Base-by-base conservation (phyloP, 1,140 invertebrate genomes). In the Drosophila ironensis region DNA sequence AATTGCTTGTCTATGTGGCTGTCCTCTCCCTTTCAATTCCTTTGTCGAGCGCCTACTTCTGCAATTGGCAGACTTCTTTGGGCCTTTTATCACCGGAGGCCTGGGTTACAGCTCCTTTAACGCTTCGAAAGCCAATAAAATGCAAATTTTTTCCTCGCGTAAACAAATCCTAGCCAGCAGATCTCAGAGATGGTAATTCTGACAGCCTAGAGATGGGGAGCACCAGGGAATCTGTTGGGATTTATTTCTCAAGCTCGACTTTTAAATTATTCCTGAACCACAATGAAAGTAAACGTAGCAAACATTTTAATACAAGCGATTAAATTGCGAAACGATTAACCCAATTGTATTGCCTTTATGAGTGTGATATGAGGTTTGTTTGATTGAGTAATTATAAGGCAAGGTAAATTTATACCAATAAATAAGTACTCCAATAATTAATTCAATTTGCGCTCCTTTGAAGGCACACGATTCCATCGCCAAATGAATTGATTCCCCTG, bases 61-160 rank as follows among this genome's bases (percentile, higher is more conserved):
- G 51, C 40, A 19, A 30, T 33, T 45, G 16, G 27, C 51, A 33
- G 40, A 20, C 25, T 42, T 9, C 24, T 11, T 17, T 61, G 47
- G 45, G 67, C 56, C 41, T 44, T 72, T 37, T 19, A 28, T 38
- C 40, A 11, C n/a, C 2, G 57, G 11, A 40, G 57, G 24, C 27
- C 37, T 37, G 19, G 38, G 28, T 33, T 61, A 56, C 48, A 59
- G 64, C 6, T 46, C 27, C 59, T 64, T 42, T 35, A 54, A 53
- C 44, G 33, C 30, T 51, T 41, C 11, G 38, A 71, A 50, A 72
- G 63, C 78, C 78, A 82, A 82, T 82, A 82, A 82, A 82, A 82
- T 82, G 78, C 78, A 82, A 82, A 82, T 82, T 84, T 61, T 61
- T 78, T 77, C 30, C 30, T 37, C 53, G 73, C 69, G 47, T 84